phyloP scores from a whole-genome alignment of 2,797 vertebrate genomes.

The Moxostoma hubbsi region DNA sequence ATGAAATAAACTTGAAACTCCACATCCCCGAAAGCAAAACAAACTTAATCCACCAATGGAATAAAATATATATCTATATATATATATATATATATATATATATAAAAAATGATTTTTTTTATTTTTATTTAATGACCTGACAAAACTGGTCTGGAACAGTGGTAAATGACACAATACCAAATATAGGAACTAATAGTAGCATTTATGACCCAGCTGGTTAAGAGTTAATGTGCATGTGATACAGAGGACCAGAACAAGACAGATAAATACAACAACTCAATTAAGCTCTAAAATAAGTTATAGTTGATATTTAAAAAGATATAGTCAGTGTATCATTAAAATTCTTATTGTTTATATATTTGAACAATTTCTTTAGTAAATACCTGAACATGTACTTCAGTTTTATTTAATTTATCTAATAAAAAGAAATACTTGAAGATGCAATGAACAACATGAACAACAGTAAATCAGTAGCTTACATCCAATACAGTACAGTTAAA shows the following conservation, averaged over 20 bases:
- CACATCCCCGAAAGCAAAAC: neutral
- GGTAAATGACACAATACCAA: neutral
- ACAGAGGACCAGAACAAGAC: neutral
- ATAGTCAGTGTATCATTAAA: constrained; percentile 1
- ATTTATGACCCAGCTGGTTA: neutral
- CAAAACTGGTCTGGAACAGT: constrained; percentile 6
- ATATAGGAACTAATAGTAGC: neutral
- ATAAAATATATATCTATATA: too few species aligned
- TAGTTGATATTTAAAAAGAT: neutral
- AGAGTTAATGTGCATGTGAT: neutral
- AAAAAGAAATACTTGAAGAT: neutral
- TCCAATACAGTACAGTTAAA: constrained; percentile 24
- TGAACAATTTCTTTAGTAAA: neutral
- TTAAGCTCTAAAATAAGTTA: constrained; percentile 17
- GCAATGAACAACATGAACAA: neutral
- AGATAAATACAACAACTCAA: neutral
- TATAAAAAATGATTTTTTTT: too few species aligned
- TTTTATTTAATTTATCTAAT: constrained; percentile 1
- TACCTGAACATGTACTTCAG: constrained; percentile 16
- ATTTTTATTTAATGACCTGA: neutral
- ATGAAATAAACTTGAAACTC: neutral
- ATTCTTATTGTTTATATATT: neutral
- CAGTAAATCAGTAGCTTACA: constrained; percentile 31
- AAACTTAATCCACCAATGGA: neutral
- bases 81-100: too few species aligned